phyloP scores from a whole-genome alignment of 2,113 vertebrate species.

The Sylvilagus bachmani region DNA sequence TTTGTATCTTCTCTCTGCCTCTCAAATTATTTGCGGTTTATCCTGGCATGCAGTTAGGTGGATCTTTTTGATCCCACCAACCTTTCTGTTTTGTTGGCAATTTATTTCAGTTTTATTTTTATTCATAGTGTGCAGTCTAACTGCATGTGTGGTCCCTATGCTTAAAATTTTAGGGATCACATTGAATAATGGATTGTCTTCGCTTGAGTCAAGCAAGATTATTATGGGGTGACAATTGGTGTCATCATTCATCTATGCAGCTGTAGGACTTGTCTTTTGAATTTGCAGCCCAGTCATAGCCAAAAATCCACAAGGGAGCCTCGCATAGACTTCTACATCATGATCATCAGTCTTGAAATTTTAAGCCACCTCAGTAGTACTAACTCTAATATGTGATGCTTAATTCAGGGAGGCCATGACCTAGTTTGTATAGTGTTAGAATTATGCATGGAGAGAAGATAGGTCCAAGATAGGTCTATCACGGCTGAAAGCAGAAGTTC shows the following conservation, averaged over 20 bases:
- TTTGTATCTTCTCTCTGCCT: too few species aligned
- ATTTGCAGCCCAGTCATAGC: neutral
- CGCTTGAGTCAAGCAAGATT: neutral
- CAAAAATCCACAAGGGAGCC: neutral
- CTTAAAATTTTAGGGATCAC: neutral
- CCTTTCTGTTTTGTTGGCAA: neutral
- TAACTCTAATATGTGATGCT: neutral
- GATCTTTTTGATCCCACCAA: neutral
- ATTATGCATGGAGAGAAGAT: neutral
- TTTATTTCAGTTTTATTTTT: conserved; percentile 17
- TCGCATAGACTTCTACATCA: neutral
- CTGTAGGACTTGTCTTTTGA: neutral
- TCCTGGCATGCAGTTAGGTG: neutral
- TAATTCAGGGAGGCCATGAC: neutral
- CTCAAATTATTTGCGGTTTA: neutral
- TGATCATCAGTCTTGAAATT: neutral
- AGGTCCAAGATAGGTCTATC: neutral
- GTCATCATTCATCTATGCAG: neutral
- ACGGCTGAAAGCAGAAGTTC: neutral
- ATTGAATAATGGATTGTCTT: neutral
- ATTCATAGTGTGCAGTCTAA: neutral
- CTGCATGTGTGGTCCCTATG: neutral
- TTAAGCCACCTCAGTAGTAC: neutral
- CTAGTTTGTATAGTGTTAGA: neutral
- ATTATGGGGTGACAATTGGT: neutral